Base-by-base conservation (phyloP, 2,888 invertebrate species). In the Arge pagana region DNA sequence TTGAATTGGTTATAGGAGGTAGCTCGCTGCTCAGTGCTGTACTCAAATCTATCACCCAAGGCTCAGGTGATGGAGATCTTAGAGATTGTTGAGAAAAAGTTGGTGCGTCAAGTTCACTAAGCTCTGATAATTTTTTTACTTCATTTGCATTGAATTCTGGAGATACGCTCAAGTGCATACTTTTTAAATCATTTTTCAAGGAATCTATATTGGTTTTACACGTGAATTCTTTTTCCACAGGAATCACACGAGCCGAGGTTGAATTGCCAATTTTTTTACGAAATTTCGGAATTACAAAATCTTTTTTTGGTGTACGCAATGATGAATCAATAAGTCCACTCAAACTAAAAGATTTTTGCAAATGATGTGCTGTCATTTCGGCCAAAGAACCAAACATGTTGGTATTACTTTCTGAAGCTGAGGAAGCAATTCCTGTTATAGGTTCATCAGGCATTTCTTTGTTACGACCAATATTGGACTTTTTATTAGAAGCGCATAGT, bases 41-140 rank as follows among this genome's bases (percentile, higher is more conserved):
- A 21, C 77, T 76, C 50, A 82, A 68, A 69, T 80, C 80, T 42
- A 81, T 78, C 42, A 68, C 60, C 57, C 66, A 71, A 48, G 64
- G 57, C 39, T 65, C 61, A 42, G 57, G 30, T 45, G 52, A 52
- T 11, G 52, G 48, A 10, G 56, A 58, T 42, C 56, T 55, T 11
- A 24, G 50, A 23, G 37, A 45, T 19, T 21, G 10, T 19, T n/a
- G n/a, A n/a, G n/a, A n/a, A n/a, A n/a, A n/a, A n/a, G n/a, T n/a
- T n/a, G n/a, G n/a, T n/a, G n/a, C n/a, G n/a, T n/a, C n/a, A n/a
- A n/a, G n/a, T 13, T 26, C 6, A 30, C 10, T 16, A 23, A 11
- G 15, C 11, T 13, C n/a, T 41, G 23, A 3, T 11, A 10, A 28
- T 28, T 52, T n/a, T 30, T 30, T 50, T 35, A 37, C 40, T 11